These are phyloP conservation scores for Tadarida brasiliensis DNA, from an alignment of 2,797 vertebrate genomes.

Conservation along the genomic window DNA sequence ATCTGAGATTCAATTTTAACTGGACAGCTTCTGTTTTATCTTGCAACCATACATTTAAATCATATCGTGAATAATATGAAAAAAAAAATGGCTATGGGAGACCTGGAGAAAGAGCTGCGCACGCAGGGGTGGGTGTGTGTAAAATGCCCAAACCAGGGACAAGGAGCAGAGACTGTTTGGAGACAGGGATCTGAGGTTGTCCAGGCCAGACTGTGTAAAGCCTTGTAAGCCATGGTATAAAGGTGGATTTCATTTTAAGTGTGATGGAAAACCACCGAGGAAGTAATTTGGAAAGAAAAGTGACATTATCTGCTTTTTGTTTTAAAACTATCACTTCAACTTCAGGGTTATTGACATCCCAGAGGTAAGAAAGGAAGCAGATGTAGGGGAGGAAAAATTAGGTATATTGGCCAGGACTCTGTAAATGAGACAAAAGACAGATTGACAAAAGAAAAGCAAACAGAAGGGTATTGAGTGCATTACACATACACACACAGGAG, in stretches of 20 bases:
- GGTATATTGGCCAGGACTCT: background rate
- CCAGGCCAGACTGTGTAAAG: background rate
- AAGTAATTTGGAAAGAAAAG: background rate
- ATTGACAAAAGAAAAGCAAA: background rate
- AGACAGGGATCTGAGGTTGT: background rate
- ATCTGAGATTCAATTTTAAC: conserved; percentile 48
- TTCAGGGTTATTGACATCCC: conserved; percentile 13
- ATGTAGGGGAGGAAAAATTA: background rate
- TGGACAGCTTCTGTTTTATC: conserved; percentile 21
- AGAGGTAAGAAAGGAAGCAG: background rate
- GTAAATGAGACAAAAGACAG: background rate
- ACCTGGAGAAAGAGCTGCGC: background rate
- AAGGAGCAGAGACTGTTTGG: background rate
- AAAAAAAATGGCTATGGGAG: background rate
- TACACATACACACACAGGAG: background rate
- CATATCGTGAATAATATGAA: background rate
- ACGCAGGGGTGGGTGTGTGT: background rate
- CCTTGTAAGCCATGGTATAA: background rate
- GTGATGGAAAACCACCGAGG: background rate
- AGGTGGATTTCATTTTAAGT: background rate
- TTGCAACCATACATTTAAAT: conserved; percentile 7
- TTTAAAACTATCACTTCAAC: background rate
- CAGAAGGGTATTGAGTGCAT: background rate
- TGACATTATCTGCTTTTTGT: conserved; percentile 2
- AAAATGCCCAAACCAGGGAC: background rate